Percentiles rank a stretch among this genome's conserved stretches.
Conservation (phyloP, 2,113 vertebrate species). For the Emydura subglobosa region DNA sequence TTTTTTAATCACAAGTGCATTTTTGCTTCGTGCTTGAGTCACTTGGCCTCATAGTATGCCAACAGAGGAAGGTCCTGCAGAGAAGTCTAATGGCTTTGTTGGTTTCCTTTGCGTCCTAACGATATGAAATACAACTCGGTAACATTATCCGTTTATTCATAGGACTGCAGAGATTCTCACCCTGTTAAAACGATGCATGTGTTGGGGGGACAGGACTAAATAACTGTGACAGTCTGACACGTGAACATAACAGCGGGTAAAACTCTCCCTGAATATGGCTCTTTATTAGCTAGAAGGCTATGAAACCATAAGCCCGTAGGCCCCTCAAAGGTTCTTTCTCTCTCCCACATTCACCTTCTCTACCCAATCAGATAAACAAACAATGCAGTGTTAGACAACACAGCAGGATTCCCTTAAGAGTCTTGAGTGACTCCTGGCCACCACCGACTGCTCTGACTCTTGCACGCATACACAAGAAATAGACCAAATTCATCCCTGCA, state of each 20-base stretch:
- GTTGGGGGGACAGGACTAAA: background rate
- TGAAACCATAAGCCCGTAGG: conserved; percentile 16
- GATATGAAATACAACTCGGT: background rate
- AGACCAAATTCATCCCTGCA: background rate
- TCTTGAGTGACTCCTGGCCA: background rate
- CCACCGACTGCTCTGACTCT: fast-evolving
- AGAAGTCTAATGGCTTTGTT: background rate
- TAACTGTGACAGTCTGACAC: background rate
- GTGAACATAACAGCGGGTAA: conserved; percentile 14
- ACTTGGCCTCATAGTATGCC: conserved; percentile 20
- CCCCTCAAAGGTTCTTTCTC: background rate
- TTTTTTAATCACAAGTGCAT: background rate
- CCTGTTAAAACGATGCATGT: background rate
- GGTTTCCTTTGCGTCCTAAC: background rate
- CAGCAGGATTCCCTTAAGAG: background rate
- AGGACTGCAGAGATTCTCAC: background rate
- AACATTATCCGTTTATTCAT: background rate
- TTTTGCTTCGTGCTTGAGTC: background rate
- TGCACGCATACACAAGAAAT: background rate
- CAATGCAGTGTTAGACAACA: background rate
- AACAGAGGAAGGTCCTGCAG: background rate
- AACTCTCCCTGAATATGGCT: conserved; percentile 26
- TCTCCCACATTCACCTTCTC: background rate
- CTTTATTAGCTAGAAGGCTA: conserved; percentile 44
- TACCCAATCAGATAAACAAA: fast-evolving